Conservation (phyloP, 53 echinoderm and acorn worm species). For the Paelopatides confundens region DNA sequence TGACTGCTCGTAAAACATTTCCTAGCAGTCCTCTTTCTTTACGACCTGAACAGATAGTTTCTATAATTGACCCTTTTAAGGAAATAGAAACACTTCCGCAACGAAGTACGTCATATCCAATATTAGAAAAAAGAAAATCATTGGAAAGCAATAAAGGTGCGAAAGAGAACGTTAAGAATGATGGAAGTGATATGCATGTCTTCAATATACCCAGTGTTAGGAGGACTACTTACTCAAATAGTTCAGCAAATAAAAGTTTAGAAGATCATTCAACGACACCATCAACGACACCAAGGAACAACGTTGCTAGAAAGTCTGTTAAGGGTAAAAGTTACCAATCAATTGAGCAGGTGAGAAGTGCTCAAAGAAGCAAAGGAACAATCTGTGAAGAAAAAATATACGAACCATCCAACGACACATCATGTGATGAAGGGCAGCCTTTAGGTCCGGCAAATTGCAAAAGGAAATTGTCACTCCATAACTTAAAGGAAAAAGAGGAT, state of each 20-base stretch:
- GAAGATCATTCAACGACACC: neutral
- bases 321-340: neutral
- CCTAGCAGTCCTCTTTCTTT: neutral
- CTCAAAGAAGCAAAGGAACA: neutral
- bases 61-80: neutral
- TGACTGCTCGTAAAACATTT: conserved; percentile 5
- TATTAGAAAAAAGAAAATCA: neutral
- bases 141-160: no score
- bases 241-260: neutral
- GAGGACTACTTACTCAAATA: neutral
- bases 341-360: neutral
- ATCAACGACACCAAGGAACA: neutral
- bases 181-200: no score
- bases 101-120: neutral
- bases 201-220: neutral
- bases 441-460: neutral
- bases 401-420: neutral
- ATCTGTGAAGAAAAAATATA: neutral
- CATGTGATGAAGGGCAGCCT: neutral
- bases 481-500: neutral
- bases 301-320: conserved; percentile 11
- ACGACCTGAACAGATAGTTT: neutral
- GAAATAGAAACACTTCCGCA: no score
- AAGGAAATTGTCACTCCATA: neutral
- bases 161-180: no score